Conservation (phyloP, 92 coral and sea anemone genomes). For the Umimayanthus kanabou region DNA sequence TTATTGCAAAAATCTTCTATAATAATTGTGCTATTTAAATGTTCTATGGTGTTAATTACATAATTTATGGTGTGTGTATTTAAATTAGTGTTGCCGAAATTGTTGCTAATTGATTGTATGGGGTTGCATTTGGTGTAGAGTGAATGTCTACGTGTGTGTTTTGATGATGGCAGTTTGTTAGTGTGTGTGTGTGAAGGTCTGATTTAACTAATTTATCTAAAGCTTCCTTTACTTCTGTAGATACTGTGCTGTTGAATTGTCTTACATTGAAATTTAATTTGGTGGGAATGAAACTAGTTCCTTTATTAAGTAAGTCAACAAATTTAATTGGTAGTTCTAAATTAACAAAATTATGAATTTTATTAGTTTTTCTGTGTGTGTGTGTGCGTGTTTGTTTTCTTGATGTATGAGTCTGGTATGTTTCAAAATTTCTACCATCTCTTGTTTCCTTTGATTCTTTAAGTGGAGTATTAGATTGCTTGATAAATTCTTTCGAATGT, state of each 20-base stretch:
- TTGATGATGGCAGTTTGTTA: background rate
- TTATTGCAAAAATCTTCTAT: background rate
- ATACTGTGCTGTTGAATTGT: background rate
- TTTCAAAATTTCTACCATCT: background rate
- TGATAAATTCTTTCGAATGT: too few relatives aligned
- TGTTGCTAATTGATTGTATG: background rate
- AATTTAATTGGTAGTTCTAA: background rate
- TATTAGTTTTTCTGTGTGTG: background rate
- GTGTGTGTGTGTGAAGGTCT: background rate
- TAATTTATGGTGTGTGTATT: background rate
- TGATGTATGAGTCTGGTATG: background rate
- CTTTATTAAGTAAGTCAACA: slow-evolving; percentile 14
- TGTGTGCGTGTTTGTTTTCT: background rate
- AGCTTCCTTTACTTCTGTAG: slow-evolving; percentile 10
- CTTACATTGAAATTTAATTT: background rate
- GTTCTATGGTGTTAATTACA: background rate
- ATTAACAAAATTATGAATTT: slow-evolving; percentile 30
- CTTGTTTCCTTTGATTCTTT: background rate
- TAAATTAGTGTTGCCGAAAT: background rate
- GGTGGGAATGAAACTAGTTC: slow-evolving; percentile 24
- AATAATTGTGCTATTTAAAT: background rate
- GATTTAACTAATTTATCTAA: background rate
- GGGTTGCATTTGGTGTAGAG: background rate
- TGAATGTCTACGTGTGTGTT: background rate
- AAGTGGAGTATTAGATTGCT: background rate